Conservation (phyloP, 2,888 invertebrate genomes). For the Erannis defoliaria region DNA sequence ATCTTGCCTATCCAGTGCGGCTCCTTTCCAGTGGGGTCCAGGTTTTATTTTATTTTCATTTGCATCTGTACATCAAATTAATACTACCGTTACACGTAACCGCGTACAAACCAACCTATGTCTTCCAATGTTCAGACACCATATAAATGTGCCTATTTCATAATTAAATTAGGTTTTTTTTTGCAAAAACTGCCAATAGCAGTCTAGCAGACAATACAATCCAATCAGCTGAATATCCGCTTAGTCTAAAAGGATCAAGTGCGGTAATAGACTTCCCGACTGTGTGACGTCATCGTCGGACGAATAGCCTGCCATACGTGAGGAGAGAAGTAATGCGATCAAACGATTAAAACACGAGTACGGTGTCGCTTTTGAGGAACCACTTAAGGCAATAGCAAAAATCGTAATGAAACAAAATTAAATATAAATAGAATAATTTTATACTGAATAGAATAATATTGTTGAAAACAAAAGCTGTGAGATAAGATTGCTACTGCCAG, state of each 20-base stretch:
- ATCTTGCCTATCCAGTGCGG: too few species aligned
- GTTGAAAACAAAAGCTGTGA: too few species aligned
- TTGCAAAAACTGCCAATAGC: slow-evolving; percentile 26
- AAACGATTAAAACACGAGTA: slow-evolving; percentile 23
- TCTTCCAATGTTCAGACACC: too few species aligned
- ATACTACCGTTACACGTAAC: too few species aligned
- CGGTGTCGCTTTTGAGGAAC: slow-evolving; percentile 10
- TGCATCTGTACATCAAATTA: too few species aligned
- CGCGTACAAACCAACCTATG: too few species aligned
- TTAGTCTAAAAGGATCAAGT: slow-evolving; percentile 77
- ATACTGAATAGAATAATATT: too few species aligned
- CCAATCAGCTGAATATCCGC: slow-evolving; percentile 63
- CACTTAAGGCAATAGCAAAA: slow-evolving; percentile 3
- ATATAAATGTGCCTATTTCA: too few species aligned
- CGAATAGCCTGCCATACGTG: slow-evolving; percentile 49
- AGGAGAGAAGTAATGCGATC: slow-evolving; percentile 46
- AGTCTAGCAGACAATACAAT: slow-evolving; percentile 22
- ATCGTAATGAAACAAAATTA: slow-evolving; percentile 8
- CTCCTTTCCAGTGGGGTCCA: too few species aligned
- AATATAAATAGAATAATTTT: too few species aligned
- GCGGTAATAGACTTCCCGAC: slow-evolving; percentile 68
- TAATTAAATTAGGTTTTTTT: slow-evolving; percentile 7
- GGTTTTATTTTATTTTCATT: too few species aligned
- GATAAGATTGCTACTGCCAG: too few species aligned
- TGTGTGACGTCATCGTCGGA: slow-evolving; percentile 61